Percentiles rank a stretch among this genome's conserved stretches.
phyloP scores from a whole-genome alignment of 2,797 vertebrate species.

The Malacoraja senta region DNA sequence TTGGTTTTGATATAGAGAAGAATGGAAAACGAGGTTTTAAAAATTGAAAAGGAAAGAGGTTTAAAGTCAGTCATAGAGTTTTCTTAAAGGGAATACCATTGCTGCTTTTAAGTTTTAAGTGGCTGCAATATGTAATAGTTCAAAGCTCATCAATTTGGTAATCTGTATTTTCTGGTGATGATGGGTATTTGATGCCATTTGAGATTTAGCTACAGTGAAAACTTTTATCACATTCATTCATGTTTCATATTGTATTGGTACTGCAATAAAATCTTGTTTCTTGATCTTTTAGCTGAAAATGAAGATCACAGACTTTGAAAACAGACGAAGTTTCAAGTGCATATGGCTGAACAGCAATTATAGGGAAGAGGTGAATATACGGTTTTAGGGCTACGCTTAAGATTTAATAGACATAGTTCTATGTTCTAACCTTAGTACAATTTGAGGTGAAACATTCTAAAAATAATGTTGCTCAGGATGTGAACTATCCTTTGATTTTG shows the following conservation, averaged over 20 bases:
- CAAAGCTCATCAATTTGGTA: not conserved
- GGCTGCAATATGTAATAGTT: not conserved
- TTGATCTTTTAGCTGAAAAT: conserved; percentile 78
- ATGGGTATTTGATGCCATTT: not conserved
- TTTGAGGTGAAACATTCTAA: not conserved
- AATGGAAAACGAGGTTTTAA: not conserved
- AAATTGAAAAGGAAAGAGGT: not conserved
- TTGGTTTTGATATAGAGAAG: not conserved
- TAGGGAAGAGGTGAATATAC: conserved; percentile 87
- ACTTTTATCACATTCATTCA: not conserved
- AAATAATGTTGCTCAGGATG: not conserved
- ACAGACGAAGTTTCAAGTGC: conserved; percentile 98
- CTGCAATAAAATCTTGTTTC: not conserved
- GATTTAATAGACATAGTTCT: not conserved
- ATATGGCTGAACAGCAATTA: conserved; percentile 98
- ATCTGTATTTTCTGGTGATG: not conserved
- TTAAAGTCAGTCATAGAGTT: too few relatives aligned
- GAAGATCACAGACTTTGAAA: conserved; percentile 99
- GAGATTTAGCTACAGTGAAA: not conserved
- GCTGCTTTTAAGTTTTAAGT: not conserved
- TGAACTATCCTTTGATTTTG: not conserved
- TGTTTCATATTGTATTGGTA: not conserved
- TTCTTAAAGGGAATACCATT: not conserved
- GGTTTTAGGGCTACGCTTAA: not conserved
- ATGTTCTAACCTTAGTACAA: not conserved